Base-by-base conservation (phyloP, 2,797 vertebrate genomes). In the Petrocephalus sullivani region DNA sequence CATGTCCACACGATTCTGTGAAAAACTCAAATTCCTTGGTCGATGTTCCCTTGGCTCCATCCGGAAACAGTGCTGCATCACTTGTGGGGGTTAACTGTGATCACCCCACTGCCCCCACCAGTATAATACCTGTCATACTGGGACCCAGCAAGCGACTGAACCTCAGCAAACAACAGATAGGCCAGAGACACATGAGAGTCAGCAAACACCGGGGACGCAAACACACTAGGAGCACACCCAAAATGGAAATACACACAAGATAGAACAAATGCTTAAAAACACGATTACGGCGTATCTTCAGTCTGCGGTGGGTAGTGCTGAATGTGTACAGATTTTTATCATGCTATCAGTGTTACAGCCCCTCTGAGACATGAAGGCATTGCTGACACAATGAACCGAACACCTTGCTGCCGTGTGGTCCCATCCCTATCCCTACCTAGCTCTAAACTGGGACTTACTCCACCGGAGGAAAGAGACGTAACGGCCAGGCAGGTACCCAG, bases 1-100 rank as follows among this genome's bases (percentile, higher is more conserved):
- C 87, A 95, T 96, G 93, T 95, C 95, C 6, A 91, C 93, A 14
- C 94, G 91, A 75, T 96, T 96, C 92, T 96, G 96, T 90, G 94
- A 95, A 90, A 96, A 95, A 87, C 93, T 96, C 90, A 95, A 95
- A 92, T 91, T 95, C 51, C 58, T 96, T 91, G 95, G 95, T 16
- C 95, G 95, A 87, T 96, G 96, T 87, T 89, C 92, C 46, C 93
- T 96, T 90, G 92, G 91, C 89, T 96, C 96, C 21, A 92, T 96
- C 90, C 94, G 93, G 86, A 96, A 87, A 91, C 96, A 95, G 92
- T 96, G 96, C 90, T 96, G 96, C 88, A 89, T 94, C 92, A 95
- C 95, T 89, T 96, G 96, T 87, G 87, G 88, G 46, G 56, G 88
- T 19, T 95, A 92, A 89, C 85, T 67, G 8, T 21, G 57, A 16